Percentiles rank a stretch among this genome's conserved stretches.
Conservation (phyloP, 35 echinoderm and acorn worm species). For the Eucidaris tribuloides region DNA sequence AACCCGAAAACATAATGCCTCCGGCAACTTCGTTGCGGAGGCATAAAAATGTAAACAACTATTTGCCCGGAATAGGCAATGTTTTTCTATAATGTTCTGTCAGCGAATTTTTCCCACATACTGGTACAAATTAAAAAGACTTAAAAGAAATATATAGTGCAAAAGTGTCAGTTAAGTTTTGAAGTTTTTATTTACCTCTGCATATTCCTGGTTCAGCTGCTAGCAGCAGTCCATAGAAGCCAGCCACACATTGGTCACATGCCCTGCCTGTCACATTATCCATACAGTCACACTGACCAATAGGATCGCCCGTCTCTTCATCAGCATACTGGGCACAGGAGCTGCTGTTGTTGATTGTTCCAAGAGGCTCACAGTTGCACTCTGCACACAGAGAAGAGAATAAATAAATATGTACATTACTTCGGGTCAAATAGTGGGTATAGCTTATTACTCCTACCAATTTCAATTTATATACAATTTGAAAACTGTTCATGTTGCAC, state of each 20-base stretch:
- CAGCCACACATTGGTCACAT: constrained; percentile 70
- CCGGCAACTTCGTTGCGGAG: too few species aligned
- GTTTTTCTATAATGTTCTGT: background rate
- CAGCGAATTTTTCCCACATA: background rate
- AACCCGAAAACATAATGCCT: too few species aligned
- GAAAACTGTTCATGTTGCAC: too few species aligned
- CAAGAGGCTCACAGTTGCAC: constrained; percentile 85
- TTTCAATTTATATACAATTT: too few species aligned
- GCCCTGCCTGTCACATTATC: constrained; percentile 79
- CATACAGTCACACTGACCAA: constrained; percentile 88
- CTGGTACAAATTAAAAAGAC: too few species aligned
- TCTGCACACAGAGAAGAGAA: constrained; percentile 45
- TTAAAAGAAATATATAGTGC: too few species aligned
- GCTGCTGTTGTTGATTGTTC: constrained; percentile 47
- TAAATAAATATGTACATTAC: too few species aligned
- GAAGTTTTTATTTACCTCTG: constrained; percentile 51
- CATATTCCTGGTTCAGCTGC: constrained; percentile 54
- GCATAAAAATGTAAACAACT: background rate
- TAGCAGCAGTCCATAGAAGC: constrained; percentile 67
- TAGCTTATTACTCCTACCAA: too few species aligned
- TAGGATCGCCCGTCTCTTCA: constrained; percentile 13
- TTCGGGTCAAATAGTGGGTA: too few species aligned
- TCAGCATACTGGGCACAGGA: constrained; percentile 64
- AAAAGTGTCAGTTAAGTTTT: too few species aligned
- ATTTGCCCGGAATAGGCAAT: background rate